phyloP scores from a whole-genome alignment of 2,113 vertebrate species.

The Elaphurus davidianus region DNA sequence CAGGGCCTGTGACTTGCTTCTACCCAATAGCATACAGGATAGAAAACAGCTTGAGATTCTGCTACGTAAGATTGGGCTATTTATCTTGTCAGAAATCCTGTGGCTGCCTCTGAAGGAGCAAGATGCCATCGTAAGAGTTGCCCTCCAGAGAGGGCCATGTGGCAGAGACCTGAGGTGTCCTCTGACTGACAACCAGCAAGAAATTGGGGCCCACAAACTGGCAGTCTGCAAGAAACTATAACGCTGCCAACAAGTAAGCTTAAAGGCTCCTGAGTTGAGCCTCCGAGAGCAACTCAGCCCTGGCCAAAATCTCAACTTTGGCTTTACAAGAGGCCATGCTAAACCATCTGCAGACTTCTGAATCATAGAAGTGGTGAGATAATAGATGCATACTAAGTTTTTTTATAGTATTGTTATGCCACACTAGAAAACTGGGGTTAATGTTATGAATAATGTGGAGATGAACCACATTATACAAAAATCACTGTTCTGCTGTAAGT shows the following conservation, averaged over 20 bases:
- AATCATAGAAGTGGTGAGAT: not conserved
- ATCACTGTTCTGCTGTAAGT: not conserved
- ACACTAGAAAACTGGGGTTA: not conserved
- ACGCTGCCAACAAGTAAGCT: not conserved
- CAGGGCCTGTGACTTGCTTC: not conserved
- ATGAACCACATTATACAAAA: not conserved
- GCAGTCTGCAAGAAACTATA: not conserved
- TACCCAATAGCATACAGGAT: not conserved
- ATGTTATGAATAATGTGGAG: not conserved
- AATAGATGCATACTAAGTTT: not conserved
- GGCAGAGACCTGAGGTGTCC: no score
- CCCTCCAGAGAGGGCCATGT: not conserved
- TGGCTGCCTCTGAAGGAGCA: not conserved
- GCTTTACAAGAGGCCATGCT: not conserved
- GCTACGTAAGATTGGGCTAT: rapidly evolving
- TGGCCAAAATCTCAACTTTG: no score
- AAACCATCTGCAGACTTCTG: not conserved
- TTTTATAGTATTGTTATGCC: not conserved
- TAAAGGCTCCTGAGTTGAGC: not conserved
- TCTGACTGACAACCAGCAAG: not conserved
- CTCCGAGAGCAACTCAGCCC: no score
- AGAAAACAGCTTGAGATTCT: not conserved
- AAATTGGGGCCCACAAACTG: not conserved
- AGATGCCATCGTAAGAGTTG: rapidly evolving
- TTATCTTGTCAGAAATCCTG: not conserved